Evolutionary conservation across 2,888 invertebrate species (phyloP), one percentile per base, ranked within the genome.

Genomic region (Pandemis corylana): DNA sequence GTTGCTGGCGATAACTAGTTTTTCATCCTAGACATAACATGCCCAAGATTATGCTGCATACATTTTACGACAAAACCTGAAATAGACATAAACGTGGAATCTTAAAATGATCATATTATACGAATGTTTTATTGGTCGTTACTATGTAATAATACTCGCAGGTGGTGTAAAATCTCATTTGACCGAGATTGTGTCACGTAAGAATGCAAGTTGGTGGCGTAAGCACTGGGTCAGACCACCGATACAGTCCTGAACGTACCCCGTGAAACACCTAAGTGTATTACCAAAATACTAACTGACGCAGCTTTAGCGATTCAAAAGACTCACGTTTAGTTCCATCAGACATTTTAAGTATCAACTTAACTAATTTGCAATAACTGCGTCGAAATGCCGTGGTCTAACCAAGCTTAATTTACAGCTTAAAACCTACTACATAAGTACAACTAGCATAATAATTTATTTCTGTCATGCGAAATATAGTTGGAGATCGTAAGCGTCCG

Each of bases 1-100:
- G 69, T 65, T 53, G 64, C 56, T 68, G 56, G 13, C 10, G 41
- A 36, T 64, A 74, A 74, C 74, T 44, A 69, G 74, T 74, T 74
- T 74, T 69, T 70, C 69, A 70, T 74, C 69, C 74, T 65, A 70
- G 51, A 70, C 65, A 61, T 70, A 61, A 70, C 46, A 74, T 70
- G 65, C 13, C 74, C 59, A 65, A 61, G 49, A 64, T 69, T 74
- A 74, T n/a, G 36, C 36, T 72, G 72, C 42, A 42, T 42, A 53
- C 42, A 28, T 64, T 74, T 74, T 74, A 74, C 61, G 15, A 12
- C 68, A 68, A 68, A 69, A 74, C 69, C 20, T 65, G 73, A 74
- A 74, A 73, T 73, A 68, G 68, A 69, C 65, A 72, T 72, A 68
- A 61, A 67, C 51, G 72, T 62, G 42, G 49, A 61, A 67, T 49